phyloP scores from a whole-genome alignment of 1,140 invertebrate genomes.

The Achatina immaculata region DNA sequence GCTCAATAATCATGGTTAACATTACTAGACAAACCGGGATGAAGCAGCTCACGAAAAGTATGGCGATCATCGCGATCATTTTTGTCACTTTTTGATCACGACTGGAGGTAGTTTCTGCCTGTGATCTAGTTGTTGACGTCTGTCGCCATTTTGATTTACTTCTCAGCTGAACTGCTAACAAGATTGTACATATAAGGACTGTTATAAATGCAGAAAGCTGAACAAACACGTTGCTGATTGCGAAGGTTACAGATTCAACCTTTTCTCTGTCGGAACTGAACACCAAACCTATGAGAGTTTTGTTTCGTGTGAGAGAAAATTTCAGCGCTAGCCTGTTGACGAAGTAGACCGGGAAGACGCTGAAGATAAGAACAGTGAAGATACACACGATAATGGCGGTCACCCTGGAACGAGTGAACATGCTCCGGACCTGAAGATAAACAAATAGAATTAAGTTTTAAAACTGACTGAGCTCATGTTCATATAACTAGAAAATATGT shows the following conservation, averaged over 20 bases:
- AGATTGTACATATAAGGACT: neutral
- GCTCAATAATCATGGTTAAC: neutral
- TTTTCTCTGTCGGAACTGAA: neutral
- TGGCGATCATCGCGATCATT: too few relatives aligned
- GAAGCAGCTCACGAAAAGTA: too few relatives aligned
- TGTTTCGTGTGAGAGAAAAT: neutral
- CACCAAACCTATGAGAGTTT: neutral
- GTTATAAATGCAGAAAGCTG: neutral
- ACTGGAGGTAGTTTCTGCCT: neutral
- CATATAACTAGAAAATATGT: too few relatives aligned
- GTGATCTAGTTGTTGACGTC: neutral
- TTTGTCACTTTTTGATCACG: too few relatives aligned
- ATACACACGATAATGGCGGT: neutral
- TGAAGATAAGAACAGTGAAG: neutral
- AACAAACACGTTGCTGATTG: neutral
- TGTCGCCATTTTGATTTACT: neutral
- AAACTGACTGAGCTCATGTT: too few relatives aligned
- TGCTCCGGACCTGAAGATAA: too few relatives aligned
- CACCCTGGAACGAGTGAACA: too few relatives aligned
- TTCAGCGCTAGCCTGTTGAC: neutral
- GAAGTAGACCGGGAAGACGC: neutral
- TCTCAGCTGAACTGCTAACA: neutral
- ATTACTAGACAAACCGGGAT: neutral
- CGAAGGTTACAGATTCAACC: neutral
- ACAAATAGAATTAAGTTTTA: too few relatives aligned